These are phyloP conservation scores for Gasteruption jaculator DNA, from an alignment of 2,888 invertebrate species.

Conservation along the genomic window DNA sequence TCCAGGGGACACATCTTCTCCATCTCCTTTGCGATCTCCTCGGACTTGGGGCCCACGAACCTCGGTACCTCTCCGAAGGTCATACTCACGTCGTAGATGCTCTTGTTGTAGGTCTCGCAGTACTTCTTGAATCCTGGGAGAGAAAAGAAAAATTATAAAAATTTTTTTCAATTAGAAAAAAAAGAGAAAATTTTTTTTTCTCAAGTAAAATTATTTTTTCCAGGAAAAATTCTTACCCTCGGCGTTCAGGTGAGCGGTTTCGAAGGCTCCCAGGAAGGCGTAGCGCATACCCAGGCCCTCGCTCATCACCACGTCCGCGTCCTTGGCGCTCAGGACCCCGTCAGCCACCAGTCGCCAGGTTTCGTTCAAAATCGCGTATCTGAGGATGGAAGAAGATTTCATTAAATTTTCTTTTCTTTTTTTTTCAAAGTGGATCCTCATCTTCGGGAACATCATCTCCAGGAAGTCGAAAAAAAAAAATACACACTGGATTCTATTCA, in stretches of 20 bases:
- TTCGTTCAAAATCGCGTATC: slow-evolving; percentile 90
- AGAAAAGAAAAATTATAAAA: slow-evolving; percentile 10
- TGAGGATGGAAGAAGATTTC: slow-evolving; percentile 46
- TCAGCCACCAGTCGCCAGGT: slow-evolving; percentile 83
- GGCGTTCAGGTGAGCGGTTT: slow-evolving; percentile 92
- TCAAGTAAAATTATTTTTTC: not conserved
- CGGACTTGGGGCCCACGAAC: slow-evolving; percentile 66
- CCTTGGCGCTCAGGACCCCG: slow-evolving; percentile 79
- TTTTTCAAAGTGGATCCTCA: too few relatives aligned
- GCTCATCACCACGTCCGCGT: slow-evolving; percentile 90
- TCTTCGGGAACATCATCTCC: too few relatives aligned
- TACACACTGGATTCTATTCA: slow-evolving; percentile 86
- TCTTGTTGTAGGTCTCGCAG: slow-evolving; percentile 59
- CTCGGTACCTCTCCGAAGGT: slow-evolving; percentile 73
- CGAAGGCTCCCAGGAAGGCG: slow-evolving; percentile 90
- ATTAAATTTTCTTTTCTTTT: too few relatives aligned
- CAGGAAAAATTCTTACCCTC: slow-evolving; percentile 60
- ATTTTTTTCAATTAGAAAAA: not conserved
- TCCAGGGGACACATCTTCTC: slow-evolving; percentile 71
- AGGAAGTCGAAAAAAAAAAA: not conserved
- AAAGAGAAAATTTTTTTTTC: not conserved
- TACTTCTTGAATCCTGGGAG: slow-evolving; percentile 59
- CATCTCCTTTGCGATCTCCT: slow-evolving; percentile 68
- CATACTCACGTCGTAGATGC: slow-evolving; percentile 62
- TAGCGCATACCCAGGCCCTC: slow-evolving; percentile 93